Evolutionary conservation across 1,140 invertebrate species (phyloP), one percentile per base, ranked within the genome.

Genomic region (Anthonomus grandis): DNA sequence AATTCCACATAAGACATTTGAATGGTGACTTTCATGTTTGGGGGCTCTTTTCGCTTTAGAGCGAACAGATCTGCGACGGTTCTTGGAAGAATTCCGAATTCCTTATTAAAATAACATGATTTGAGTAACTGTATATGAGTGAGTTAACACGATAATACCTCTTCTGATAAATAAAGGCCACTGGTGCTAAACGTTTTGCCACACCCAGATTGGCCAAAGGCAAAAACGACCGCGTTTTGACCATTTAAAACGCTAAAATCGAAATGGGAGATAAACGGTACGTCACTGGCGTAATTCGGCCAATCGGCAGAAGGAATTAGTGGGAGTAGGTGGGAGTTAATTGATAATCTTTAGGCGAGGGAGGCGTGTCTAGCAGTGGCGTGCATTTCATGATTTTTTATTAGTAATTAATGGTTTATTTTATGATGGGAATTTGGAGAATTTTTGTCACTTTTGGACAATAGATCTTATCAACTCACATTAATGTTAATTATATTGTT

Each of bases 121-220:
- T 18, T 17, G 12, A 34, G 27, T 34, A 5, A 5, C 13, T 47
- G n/a, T 24, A 27, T 23, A 34, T 17, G 12, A 34, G 27, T 34
- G 13, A n/a, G 13, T 19, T 2, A 13, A 38, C 3, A 4, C 9
- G 23, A 25, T 15, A 38, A 37, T 62, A 70, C 68, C 44, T 68
- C 54, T 25, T 63, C 65, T 6, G 60, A 59, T 18, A 64, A 48
- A 13, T 64, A 34, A 8, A 70, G 44, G 44, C 66, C 68, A 60
- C 34, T 47, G n/a, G 56, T 51, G 0, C 66, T 70, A 52, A 68
- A 57, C 46, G 62, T 66, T 62, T 70, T 70, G 1, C 68, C 68
- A n/a, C 57, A 53, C n/a, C 66, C 65, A 19, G 62, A 64, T 60
- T 65, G 66, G 12, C 68, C 68, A 41, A 59, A 70, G 15, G 24